phyloP scores from a whole-genome alignment of 2,113 vertebrate species.

The Rhinoptilus africanus region DNA sequence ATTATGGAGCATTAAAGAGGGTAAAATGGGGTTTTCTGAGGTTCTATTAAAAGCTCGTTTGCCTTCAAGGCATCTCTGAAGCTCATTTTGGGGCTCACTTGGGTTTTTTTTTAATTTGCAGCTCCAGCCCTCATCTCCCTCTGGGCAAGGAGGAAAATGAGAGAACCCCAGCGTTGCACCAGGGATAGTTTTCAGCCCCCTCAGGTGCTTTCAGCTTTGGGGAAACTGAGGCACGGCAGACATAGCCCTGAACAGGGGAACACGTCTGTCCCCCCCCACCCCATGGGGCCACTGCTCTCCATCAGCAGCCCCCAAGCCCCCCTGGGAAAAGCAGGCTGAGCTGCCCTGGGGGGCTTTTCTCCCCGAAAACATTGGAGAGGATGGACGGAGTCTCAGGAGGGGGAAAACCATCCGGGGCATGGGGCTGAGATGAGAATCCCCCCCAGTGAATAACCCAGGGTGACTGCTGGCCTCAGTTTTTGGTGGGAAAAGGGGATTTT shows the following conservation, averaged over 20 bases:
- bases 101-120: background rate
- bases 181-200: background rate
- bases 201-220: background rate
- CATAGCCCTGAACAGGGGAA: background rate
- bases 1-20: background rate
- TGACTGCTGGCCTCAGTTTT: rapidly evolving
- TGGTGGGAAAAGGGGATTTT: background rate
- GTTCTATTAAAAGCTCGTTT: background rate
- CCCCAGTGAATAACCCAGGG: rapidly evolving
- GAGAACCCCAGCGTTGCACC: background rate
- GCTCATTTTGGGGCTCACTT: background rate
- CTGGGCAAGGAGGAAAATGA: rapidly evolving
- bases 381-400: rapidly evolving
- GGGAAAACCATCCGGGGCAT: rapidly evolving
- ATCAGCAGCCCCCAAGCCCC: background rate
- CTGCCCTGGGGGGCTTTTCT: rapidly evolving
- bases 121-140: too few species aligned
- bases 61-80: background rate
- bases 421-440: background rate
- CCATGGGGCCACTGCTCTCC: rapidly evolving
- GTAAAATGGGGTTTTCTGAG: background rate
- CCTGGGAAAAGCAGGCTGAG: rapidly evolving
- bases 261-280: rapidly evolving
- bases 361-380: background rate
- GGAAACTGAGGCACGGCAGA: background rate